Percentiles rank a stretch among this genome's conserved stretches.
These are phyloP conservation scores for Sphenopsis melanotis DNA, from an alignment of 2,797 vertebrate genomes.

Conservation along the genomic window DNA sequence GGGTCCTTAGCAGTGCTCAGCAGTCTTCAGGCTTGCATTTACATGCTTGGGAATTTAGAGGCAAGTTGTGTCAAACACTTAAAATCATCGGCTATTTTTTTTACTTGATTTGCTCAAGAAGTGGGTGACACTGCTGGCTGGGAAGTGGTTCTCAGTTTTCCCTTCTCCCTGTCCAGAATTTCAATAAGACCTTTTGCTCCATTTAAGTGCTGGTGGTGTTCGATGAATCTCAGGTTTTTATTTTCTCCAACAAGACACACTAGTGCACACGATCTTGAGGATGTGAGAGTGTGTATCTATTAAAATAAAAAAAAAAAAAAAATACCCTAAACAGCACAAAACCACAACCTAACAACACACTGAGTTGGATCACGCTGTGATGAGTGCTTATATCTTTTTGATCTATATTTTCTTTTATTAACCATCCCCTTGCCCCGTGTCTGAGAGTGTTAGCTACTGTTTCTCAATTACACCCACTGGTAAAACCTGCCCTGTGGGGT, in stretches of 20 bases:
- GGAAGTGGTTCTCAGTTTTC: not conserved
- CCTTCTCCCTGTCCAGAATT: not conserved
- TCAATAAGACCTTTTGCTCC: not conserved
- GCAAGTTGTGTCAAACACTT: not conserved
- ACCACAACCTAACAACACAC: not conserved
- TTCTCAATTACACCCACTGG: constrained; percentile 68
- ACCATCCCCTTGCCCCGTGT: constrained; percentile 44
- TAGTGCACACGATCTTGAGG: not conserved
- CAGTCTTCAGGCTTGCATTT: not conserved
- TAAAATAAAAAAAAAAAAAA: not conserved
- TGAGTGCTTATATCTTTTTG: constrained; percentile 62
- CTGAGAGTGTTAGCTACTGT: constrained; percentile 50
- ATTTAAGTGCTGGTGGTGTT: not conserved
- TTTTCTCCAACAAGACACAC: not conserved
- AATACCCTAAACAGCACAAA: not conserved
- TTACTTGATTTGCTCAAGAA: not conserved
- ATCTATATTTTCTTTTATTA: constrained; percentile 69
- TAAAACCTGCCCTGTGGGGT: constrained; percentile 58
- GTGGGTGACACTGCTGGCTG: not conserved
- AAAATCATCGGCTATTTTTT: not conserved
- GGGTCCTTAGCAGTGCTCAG: not conserved
- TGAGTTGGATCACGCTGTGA: constrained; percentile 36
- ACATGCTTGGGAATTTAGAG: not conserved
- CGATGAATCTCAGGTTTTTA: not conserved
- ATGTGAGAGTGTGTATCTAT: not conserved